Evolutionary conservation across 2,888 invertebrate genomes (phyloP).

Genomic region (Drosophila diplacantha): DNA sequence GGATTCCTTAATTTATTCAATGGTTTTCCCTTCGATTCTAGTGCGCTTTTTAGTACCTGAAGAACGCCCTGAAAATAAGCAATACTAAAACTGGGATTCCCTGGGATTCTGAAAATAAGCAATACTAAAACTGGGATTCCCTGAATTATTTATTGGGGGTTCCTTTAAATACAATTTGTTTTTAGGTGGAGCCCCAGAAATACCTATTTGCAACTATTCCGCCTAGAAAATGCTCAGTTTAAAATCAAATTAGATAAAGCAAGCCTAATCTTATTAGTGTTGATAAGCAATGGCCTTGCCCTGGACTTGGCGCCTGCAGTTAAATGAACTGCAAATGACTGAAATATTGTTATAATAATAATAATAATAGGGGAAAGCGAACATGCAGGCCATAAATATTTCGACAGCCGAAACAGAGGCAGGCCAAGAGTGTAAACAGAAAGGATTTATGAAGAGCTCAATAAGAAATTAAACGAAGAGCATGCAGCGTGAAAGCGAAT

Average conservation of each 20-base stretch:
- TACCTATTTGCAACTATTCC: background rate
- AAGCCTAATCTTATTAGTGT: slow-evolving; percentile 5
- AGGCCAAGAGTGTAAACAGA: slow-evolving; percentile 16
- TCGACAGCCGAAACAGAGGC: slow-evolving; percentile 1
- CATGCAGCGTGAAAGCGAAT: slow-evolving; percentile 27
- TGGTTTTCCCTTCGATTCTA: background rate
- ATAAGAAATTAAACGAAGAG: slow-evolving; percentile 21
- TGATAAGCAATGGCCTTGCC: slow-evolving; percentile 26
- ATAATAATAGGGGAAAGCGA: background rate
- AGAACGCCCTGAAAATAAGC: background rate
- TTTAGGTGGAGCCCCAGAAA: background rate
- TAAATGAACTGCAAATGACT: slow-evolving; percentile 22
- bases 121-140: background rate
- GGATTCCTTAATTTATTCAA: background rate
- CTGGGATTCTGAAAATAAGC: too few relatives aligned
- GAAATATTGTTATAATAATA: background rate
- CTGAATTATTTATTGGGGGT: background rate
- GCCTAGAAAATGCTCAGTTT: background rate
- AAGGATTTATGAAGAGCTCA: slow-evolving; percentile 34
- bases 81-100: background rate
- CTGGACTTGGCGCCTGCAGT: slow-evolving; percentile 10
- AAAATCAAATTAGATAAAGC: slow-evolving; percentile 3
- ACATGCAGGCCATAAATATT: slow-evolving; percentile 24
- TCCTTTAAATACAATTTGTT: background rate
- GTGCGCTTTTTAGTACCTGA: too few relatives aligned